Evolutionary conservation across 2,888 invertebrate genomes (phyloP), one percentile per base, ranked within the genome.

Genomic region (Escarpia spicata): DNA sequence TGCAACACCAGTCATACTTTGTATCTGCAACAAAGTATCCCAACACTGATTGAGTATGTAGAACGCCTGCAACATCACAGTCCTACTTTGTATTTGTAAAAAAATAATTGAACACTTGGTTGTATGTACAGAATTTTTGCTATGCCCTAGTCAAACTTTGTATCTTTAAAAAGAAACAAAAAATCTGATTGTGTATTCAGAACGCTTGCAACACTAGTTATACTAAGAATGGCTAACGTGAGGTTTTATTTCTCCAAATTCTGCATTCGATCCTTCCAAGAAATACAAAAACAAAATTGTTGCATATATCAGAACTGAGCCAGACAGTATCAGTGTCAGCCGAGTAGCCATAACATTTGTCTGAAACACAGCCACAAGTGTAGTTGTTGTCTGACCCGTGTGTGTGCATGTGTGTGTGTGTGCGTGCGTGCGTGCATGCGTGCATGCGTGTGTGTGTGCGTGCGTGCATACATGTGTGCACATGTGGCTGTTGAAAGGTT

Each of bases 1-100:
- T 52, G 52, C 52, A 52, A 12, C 9, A 52, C 0, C 95, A 75
- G 26, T 26, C 19, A 75, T 6, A 52, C 52, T 60, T 60, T 60
- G 60, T 60, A 10, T 60, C 60, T 60, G 60, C 2, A 60, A 60
- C 19, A 60, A 60, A 60, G 60, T 60, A 60, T 12, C 60, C 60
- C 60, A 60, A 37, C 37, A 37, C 37, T 37, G 37, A 37, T 37
- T 37, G 37, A 37, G 37, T 37, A 37, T 37, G 37, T 1, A 37
- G 37, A 37, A 12, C 12, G 52, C 52, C 12, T 52, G 52, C 12
- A 52, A 52, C 52, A 52, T 1, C 52, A 12, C 26, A 60, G 60
- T 60, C 60, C 2, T 60, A 60, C 19, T 60, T 60, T 75, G 75
- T 75, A 26, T 75, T 6, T 75, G 75, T 26, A 75, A 75, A 26